Base-by-base conservation (phyloP, 2,113 vertebrate species). In the Cricetomys ansorgei region DNA sequence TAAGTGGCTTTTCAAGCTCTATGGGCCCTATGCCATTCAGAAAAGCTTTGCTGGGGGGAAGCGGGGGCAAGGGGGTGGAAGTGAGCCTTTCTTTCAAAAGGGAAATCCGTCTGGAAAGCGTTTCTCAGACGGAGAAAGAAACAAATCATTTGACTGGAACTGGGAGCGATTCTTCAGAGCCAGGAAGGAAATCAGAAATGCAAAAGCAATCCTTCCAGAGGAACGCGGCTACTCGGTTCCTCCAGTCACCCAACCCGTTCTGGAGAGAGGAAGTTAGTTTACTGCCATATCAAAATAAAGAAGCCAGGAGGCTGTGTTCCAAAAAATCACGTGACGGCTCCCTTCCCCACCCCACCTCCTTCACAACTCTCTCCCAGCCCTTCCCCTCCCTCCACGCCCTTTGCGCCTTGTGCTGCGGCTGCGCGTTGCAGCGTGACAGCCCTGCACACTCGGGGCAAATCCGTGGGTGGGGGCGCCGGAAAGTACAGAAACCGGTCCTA, bases 281-380 rank as follows among this genome's bases (percentile, higher is more conserved):
- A 65, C 83, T 85, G 17, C 59, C 43, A 34, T 65, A 65, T 50
- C 16, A n/a, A 85, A 85, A 85, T 85, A 85, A 85, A 85, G 29
- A 53, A 96, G 88, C 92, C 37, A 62, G 8, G 17, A 72, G 70
- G 48, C 45, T 27, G 65, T 57, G 6, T 65, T 91, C 96, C 96
- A 70, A 76, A 96, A 94, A 89, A 64, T 89, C 97, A 97, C 95
- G 86, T 98, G 96, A n/a, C 16, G 73, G 45, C 69, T 50, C 57
- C 29, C 67, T 27, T 11, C 72, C 1, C 57, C 17, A 43, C 50
- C 31, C 11, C 69, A 27, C 53, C 29, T 1, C 5, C 3, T 17
- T 45, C 8, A 15, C 69, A 21, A 31, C 7, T 5, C 17, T 29
- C 43, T 10, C 15, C 31, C 19, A 45, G 10, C 37, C 59, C 73